phyloP scores from a whole-genome alignment of 1,140 invertebrate species.

The Dreissena polymorpha region DNA sequence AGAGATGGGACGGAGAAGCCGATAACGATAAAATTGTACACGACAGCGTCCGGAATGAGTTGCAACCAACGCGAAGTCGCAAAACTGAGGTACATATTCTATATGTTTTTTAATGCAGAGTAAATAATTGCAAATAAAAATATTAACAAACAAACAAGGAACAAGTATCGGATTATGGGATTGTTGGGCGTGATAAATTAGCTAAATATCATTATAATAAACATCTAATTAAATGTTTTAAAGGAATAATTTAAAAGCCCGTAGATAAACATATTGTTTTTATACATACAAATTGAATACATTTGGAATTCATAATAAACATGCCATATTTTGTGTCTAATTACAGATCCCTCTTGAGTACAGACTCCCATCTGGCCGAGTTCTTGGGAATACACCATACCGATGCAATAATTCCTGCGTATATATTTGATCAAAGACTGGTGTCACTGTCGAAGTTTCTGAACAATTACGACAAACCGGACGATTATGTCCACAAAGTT shows the following conservation, averaged over 20 bases:
- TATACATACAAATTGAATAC: not conserved
- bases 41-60: slow-evolving; percentile 30
- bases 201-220: not conserved
- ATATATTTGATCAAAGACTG: slow-evolving; percentile 32
- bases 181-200: not conserved
- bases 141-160: not conserved
- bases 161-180: not conserved
- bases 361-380: slow-evolving; percentile 28
- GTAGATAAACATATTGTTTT: slow-evolving; percentile 3
- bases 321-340: not conserved
- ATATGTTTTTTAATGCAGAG: too few species aligned
- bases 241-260: not conserved
- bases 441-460: not conserved
- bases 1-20: not conserved
- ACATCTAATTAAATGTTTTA: not conserved
- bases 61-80: slow-evolving; percentile 47
- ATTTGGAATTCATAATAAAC: not conserved
- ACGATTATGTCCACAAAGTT: not conserved
- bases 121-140: too few species aligned
- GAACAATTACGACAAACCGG: not conserved
- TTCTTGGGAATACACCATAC: slow-evolving; percentile 51
- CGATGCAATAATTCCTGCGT: slow-evolving; percentile 36
- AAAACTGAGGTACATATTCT: slow-evolving; percentile 37
- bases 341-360: slow-evolving; percentile 37
- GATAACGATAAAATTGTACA: slow-evolving; percentile 40